Percentiles rank a stretch among this genome's conserved stretches.
Evolutionary conservation across 2,888 invertebrate genomes (phyloP).

Genomic region (Nomada fabriciana): DNA sequence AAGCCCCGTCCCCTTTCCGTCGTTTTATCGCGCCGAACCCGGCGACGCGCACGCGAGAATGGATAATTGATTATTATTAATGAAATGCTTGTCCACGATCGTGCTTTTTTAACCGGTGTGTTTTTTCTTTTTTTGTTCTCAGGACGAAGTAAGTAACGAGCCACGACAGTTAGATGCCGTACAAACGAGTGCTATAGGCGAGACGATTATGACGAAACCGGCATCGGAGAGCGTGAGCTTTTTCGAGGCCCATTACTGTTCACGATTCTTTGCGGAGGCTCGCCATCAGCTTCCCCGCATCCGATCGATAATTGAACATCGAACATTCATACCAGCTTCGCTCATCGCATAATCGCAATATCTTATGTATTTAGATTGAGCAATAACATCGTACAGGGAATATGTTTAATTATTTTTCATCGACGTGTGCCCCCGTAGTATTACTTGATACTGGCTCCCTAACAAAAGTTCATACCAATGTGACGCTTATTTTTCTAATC

Average conservation of each 20-base stretch:
- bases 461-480: too few species aligned
- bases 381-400: too few species aligned
- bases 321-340: too few species aligned
- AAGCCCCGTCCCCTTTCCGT: conserved; percentile 1
- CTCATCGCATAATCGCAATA: too few species aligned
- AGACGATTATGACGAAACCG: conserved; percentile 68
- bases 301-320: too few species aligned
- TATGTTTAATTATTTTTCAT: too few species aligned
- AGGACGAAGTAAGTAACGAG: conserved; percentile 84
- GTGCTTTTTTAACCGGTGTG: conserved; percentile 75
- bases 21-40: conserved; percentile 25
- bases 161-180: conserved; percentile 71
- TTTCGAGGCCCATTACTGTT: conserved; percentile 55
- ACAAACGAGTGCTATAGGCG: conserved; percentile 60
- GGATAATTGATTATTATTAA: conserved; percentile 66
- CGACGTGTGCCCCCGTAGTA: too few species aligned
- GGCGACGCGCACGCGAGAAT: conserved; percentile 43
- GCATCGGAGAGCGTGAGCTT: conserved; percentile 80
- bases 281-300: not conserved
- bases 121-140: conserved; percentile 82
- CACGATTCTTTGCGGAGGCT: conserved; percentile 24
- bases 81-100: conserved; percentile 58
- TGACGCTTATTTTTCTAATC: too few species aligned
- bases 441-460: too few species aligned
- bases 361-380: too few species aligned